Conservation (phyloP, 2,888 invertebrate genomes). For the Phaedon cochleariae region DNA sequence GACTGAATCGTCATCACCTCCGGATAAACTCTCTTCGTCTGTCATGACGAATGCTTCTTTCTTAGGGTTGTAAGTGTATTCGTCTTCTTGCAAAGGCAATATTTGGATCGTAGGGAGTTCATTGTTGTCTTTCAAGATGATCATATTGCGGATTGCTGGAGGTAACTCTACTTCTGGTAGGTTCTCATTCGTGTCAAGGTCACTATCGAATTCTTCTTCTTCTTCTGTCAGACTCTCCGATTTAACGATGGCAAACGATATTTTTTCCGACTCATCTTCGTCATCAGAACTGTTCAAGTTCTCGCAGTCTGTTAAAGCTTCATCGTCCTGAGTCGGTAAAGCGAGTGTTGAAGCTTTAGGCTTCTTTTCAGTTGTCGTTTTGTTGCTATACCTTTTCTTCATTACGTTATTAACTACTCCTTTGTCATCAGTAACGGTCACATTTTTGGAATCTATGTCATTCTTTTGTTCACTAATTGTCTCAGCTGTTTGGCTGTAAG, state of each 20-base stretch:
- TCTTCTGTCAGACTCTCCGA: conserved; percentile 42
- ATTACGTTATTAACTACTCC: conserved; percentile 20
- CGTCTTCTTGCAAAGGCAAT: conserved; percentile 56
- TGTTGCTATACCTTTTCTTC: too few species aligned
- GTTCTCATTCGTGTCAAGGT: conserved; percentile 36
- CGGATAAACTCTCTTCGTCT: conserved; percentile 57
- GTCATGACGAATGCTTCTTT: conserved; percentile 35
- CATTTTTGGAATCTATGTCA: conserved; percentile 26
- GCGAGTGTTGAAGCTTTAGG: conserved; percentile 5
- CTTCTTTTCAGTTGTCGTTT: background rate
- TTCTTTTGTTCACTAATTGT: conserved; percentile 23
- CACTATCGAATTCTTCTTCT: conserved; percentile 48
- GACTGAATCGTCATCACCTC: conserved; percentile 56
- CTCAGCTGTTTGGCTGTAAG: conserved; percentile 45
- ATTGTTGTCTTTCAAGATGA: conserved; percentile 50
- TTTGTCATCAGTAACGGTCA: conserved; percentile 47
- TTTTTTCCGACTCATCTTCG: conserved; percentile 51
- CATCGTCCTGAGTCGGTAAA: conserved; percentile 44
- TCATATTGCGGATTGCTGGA: conserved; percentile 61
- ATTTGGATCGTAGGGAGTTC: conserved; percentile 61
- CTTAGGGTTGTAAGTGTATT: conserved; percentile 39
- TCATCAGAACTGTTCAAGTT: conserved; percentile 58
- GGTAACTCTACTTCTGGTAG: conserved; percentile 56
- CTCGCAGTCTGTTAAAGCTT: conserved; percentile 63
- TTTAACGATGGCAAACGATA: conserved; percentile 56